A percentile compares a stretch with the other conserved stretches of the same genome.
Evolutionary conservation across 1,140 invertebrate species (phyloP).

Genomic region (Nilaparvata lugens): DNA sequence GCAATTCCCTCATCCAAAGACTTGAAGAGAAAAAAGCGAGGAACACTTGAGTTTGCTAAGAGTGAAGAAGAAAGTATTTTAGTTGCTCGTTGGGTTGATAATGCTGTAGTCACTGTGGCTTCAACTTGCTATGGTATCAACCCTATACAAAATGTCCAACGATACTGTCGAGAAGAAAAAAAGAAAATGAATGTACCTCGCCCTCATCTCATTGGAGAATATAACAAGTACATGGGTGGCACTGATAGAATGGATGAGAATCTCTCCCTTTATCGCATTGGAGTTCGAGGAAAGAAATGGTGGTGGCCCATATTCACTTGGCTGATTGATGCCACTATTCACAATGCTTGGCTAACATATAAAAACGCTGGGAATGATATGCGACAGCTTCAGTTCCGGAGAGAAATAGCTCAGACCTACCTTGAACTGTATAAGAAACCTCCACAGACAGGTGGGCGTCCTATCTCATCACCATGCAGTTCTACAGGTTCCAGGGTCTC

Average conservation of each 20-base stretch:
- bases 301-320: constrained; percentile 32
- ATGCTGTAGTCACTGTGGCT: constrained; percentile 8
- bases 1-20: constrained; percentile 18
- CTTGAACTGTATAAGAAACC: constrained; percentile 19
- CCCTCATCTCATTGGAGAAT: constrained; percentile 7
- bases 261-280: constrained; percentile 31
- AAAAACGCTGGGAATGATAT: constrained; percentile 21
- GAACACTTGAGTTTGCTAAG: constrained; percentile 3
- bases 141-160: constrained; percentile 6
- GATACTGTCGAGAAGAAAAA: constrained; percentile 9
- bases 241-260: constrained; percentile 35
- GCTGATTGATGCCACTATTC: constrained; percentile 27
- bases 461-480: neutral
- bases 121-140: constrained; percentile 11
- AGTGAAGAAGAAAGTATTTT: constrained; percentile 10
- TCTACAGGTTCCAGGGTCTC: neutral
- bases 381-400: constrained; percentile 24
- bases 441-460: neutral
- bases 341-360: constrained; percentile 32
- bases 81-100: constrained; percentile 15
- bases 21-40: constrained; percentile 15
- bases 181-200: constrained; percentile 8
- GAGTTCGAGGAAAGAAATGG: constrained; percentile 33
- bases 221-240: constrained; percentile 17
- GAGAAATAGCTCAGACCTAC: constrained; percentile 18